A percentile compares a stretch with the other conserved stretches of the same genome.
These are phyloP conservation scores for Oryzias sinensis DNA, from an alignment of 2,797 vertebrate genomes.

Conservation along the genomic window DNA sequence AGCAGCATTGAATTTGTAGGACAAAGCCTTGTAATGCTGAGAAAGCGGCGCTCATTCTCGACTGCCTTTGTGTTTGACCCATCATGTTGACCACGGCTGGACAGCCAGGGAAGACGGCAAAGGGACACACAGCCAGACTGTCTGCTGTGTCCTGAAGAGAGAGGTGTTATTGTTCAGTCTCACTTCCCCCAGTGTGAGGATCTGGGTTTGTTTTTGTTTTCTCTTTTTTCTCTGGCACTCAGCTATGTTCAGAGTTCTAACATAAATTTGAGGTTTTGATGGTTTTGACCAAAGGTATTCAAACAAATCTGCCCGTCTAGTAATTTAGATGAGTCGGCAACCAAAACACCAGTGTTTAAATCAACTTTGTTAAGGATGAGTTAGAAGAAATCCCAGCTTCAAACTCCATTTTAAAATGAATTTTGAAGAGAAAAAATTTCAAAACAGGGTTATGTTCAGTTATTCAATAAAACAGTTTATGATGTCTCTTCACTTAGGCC, in stretches of 20 bases:
- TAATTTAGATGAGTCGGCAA: neutral
- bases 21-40: conserved; percentile 14
- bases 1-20: conserved; percentile 39
- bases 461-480: no score
- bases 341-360: conserved; percentile 2
- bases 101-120: conserved; percentile 48
- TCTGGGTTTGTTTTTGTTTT: conserved; percentile 42
- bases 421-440: neutral
- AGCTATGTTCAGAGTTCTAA: conserved; percentile 20
- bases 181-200: conserved; percentile 32
- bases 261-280: conserved; percentile 16
- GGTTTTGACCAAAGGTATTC: conserved; percentile 3
- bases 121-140: conserved; percentile 53
- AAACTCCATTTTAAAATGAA: neutral
- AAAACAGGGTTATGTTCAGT: no score
- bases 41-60: conserved; percentile 26
- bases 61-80: conserved; percentile 46
- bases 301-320: conserved; percentile 13
- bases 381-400: neutral
- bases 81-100: conserved; percentile 52
- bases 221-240: conserved; percentile 40
- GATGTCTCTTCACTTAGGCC: no score
- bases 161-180: conserved; percentile 45
- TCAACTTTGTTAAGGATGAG: neutral
- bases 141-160: conserved; percentile 44